Base-by-base conservation (phyloP, 1,140 invertebrate species). In the Cydia fagiglandana region DNA sequence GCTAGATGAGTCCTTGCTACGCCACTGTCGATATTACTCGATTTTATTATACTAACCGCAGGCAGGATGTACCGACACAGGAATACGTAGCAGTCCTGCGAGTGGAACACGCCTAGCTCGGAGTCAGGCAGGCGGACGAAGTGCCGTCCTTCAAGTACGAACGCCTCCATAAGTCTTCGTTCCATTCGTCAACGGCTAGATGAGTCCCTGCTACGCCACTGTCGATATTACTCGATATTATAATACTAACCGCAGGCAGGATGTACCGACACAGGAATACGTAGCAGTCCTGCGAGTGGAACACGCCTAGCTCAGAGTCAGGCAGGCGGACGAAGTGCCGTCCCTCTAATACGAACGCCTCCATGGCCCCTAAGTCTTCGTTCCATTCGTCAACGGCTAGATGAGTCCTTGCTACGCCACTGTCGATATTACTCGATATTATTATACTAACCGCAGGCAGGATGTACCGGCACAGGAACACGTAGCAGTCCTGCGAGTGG, bases 141-240 rank as follows among this genome's bases (percentile, higher is more conserved):
- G 93, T 99, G 99, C 84, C 98, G 97, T 1, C 97, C 98, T 94
- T 99, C 99, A 66, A 99, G 93, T 17, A 99, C 99, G 93, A 99
- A 99, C 1, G 97, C 95, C 93, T 99, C 98, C 97, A 99, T 99
- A 99, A 94, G 93, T 99, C 98, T 78, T 98, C 98, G 92, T 99
- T 28, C 28, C 28, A 28, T 28, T 28, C 28, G 3, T 3, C 28
- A 2, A 28, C 28, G 28, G 28, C 28, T 28, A 28, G 3, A 2
- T 28, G 3, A 28, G 1, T 28, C 28, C 28, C 3, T 28, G 30
- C 30, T 34, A 34, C 30, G 30, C 2, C 30, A 4, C 30, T 28
- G 28, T 28, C 3, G 28, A 28, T 28, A 28, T 28, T 28, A 28
- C 3, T 28, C 1, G 28, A 28, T 28, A 28, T 28, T 2, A 2